Evolutionary conservation across 2,888 invertebrate genomes (phyloP), one percentile per base, ranked within the genome.

Genomic region (Cryptocheilus praepositus): DNA sequence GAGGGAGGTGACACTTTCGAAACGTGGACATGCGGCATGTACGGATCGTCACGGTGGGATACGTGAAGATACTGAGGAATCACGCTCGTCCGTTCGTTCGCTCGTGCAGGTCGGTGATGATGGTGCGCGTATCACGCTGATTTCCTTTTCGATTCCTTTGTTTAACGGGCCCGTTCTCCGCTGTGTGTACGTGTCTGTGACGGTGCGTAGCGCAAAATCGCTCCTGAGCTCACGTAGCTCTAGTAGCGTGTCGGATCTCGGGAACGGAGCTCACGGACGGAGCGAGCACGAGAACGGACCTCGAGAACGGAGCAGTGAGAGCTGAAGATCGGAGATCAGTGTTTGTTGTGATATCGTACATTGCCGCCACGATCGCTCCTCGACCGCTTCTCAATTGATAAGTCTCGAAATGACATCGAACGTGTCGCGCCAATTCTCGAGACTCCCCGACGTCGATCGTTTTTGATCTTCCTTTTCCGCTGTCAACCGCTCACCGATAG

Each of bases 1-100:
- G 18, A 49, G 76, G 79, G 73, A 76, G 77, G 77, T 75, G 79
- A 77, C 80, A 79, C 77, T 80, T 79, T 79, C 73, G 74, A 77
- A 68, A 65, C 75, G 76, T 75, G 75, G 77, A 79, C 79, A 76
- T 66, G 77, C 78, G 79, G 77, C 79, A 72, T 73, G 72, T 73
- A 79, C 79, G 76, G 74, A 79, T 79, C 66, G 55, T 55, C 55
- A 28, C 62, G 70, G 74, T 74, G 36, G n/a, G 36, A 36, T 36
- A 36, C 36, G 36, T 36, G 36, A 36, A 36, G 36, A 36, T 36
- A 36, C 36, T 36, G 36, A 36, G 36, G 36, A 36, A 36, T 36
- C 74, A 73, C 73, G 75, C 45, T 22, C 21, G 57, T n/a, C 15
- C 55, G 55, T 28, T 25, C 43, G 8, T 25, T 36, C 36, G 15